Base-by-base conservation (phyloP, 2,888 invertebrate genomes). In the Coleophora deauratella region DNA sequence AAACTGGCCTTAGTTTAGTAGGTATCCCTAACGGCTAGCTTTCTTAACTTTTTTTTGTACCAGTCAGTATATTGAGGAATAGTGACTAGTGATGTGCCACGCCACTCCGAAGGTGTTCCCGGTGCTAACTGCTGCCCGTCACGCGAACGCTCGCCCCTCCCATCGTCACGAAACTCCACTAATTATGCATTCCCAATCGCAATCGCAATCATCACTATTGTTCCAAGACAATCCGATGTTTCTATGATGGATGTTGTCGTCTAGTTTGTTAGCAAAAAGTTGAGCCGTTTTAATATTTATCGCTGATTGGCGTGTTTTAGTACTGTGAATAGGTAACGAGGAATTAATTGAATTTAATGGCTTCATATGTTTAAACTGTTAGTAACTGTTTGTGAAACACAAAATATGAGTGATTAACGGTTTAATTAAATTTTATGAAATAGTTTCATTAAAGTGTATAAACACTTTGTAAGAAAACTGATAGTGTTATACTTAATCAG, bases 121-220 rank as follows among this genome's bases (percentile, higher is more conserved):
- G 21, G 63, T 60, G 62, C 61, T 82, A 78, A 85, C 75, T 79
- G 80, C 78, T 56, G 54, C 43, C 39, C 53, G 62, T 61, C 85
- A 84, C 85, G 84, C 84, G 65, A 85, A 46, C 50, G 6, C 38
- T 61, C 53, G 74, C 82, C 72, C 85, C 85, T 80, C 84, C 84
- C 81, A 72, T 63, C 66, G 53, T 62, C 79, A 79, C 80, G 81
- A 79, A 75, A 33, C 35, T 27, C 32, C 3, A 11, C 36, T 39
- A 42, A 42, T 42, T 41, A 44, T 40, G 15, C 38, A 32, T 41
- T 35, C 41, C 21, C 27, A 31, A 31, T 13, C 35, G 34, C 34
- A 43, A 34, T 40, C 35, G 43, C 37, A 40, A 33, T 40, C 28
- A 33, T 14, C 12, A 4, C 31, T 38, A 37, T 42, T 39, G 37